phyloP scores from a whole-genome alignment of 92 coral and sea anemone genomes.

The Palythoa grandiflora region DNA sequence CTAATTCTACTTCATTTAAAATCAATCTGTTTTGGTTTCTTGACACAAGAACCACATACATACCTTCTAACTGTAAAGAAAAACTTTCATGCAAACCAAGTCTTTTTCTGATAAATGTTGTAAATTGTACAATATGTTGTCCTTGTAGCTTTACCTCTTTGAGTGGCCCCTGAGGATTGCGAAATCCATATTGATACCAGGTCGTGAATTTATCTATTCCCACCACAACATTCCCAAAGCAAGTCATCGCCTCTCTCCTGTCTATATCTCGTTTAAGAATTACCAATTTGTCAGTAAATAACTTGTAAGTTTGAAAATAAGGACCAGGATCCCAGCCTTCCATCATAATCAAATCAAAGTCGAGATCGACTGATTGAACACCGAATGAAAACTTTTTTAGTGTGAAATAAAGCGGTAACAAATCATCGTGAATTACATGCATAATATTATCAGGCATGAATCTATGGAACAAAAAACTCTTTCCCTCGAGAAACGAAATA shows the following conservation, averaged over 20 bases:
- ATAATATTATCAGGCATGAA: slow-evolving; percentile 91
- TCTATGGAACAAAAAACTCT: slow-evolving; percentile 87
- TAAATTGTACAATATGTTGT: slow-evolving; percentile 70
- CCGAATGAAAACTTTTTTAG: slow-evolving; percentile 69
- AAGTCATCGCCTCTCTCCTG: slow-evolving; percentile 62
- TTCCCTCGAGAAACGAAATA: slow-evolving; percentile 72
- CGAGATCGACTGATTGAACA: slow-evolving; percentile 53
- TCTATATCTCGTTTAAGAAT: slow-evolving; percentile 61
- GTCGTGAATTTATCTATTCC: slow-evolving; percentile 92
- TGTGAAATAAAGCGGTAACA: slow-evolving; percentile 89
- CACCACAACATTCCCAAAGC: slow-evolving; percentile 84
- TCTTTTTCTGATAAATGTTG: slow-evolving; percentile 66
- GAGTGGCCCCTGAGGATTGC: slow-evolving; percentile 83
- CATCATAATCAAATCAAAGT: slow-evolving; percentile 80
- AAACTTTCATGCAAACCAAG: slow-evolving; percentile 53
- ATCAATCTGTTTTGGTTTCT: slow-evolving; percentile 86
- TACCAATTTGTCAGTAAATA: slow-evolving; percentile 70
- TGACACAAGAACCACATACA: slow-evolving; percentile 70
- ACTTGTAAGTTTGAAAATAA: slow-evolving; percentile 74
- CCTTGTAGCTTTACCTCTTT: slow-evolving; percentile 68
- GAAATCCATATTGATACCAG: slow-evolving; percentile 98
- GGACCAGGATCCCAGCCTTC: slow-evolving; percentile 87
- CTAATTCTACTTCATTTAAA: slow-evolving; percentile 79
- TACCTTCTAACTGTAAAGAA: background rate
- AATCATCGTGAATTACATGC: slow-evolving; percentile 96